Evolutionary conservation across 2,797 vertebrate species (phyloP).

Genomic region (Bothrops alternatus): DNA sequence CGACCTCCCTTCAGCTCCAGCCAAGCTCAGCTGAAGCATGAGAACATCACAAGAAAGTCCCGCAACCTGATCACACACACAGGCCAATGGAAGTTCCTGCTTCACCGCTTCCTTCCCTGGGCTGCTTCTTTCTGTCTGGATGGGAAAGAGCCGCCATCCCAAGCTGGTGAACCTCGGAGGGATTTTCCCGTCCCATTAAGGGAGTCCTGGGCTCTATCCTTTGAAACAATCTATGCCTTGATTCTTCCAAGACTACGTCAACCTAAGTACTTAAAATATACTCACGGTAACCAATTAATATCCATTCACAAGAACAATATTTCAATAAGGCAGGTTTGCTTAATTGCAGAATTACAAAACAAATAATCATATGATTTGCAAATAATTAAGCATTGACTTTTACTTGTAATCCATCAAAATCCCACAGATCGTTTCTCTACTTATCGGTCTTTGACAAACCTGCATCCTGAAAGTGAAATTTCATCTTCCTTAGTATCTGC

Average conservation of each 20-base stretch:
- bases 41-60: background rate
- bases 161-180: background rate
- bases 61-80: too few species aligned
- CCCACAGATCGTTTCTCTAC: background rate
- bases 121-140: background rate
- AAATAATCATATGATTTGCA: background rate
- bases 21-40: background rate
- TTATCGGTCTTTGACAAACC: background rate
- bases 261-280: background rate
- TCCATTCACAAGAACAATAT: background rate
- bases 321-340: background rate
- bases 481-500: background rate
- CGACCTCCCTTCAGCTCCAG: background rate
- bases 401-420: background rate
- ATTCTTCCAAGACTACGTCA: background rate
- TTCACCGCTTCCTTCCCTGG: background rate
- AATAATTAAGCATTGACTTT: background rate
- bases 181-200: background rate
- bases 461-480: background rate
- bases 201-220: background rate
- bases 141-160: background rate
- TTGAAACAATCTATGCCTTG: background rate
- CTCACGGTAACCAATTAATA: background rate
- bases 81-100: background rate
- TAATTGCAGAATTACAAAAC: background rate